Evolutionary conservation across 2,797 vertebrate genomes (phyloP).

Genomic region (Sebastes glaucus): DNA sequence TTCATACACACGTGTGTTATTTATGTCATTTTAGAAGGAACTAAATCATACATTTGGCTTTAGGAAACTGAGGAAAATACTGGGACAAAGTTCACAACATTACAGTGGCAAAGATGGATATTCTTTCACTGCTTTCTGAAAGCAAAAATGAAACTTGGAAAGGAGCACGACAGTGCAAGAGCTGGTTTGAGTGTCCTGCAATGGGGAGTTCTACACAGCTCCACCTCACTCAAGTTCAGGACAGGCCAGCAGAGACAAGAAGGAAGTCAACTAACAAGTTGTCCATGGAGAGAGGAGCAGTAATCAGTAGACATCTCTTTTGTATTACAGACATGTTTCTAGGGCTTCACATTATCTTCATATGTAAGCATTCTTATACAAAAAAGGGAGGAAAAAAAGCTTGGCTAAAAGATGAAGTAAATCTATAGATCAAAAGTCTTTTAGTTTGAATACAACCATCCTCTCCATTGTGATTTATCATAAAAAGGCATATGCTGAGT

Average conservation of each 20-base stretch:
- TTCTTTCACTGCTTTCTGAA: constrained; percentile 57
- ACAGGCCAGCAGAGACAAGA: constrained; percentile 55
- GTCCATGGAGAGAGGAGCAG: constrained; percentile 63
- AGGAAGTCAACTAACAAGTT: constrained; percentile 59
- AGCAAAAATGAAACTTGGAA: constrained; percentile 51
- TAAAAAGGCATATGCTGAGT: constrained; percentile 75
- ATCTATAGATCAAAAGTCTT: constrained; percentile 72
- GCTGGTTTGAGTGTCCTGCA: constrained; percentile 50
- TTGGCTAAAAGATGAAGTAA: constrained; percentile 75
- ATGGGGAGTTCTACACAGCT: constrained; percentile 26
- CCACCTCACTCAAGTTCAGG: constrained; percentile 58
- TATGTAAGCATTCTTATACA: constrained; percentile 78
- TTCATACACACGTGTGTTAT: constrained; percentile 42
- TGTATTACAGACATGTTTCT: constrained; percentile 75
- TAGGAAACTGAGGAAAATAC: constrained; percentile 39
- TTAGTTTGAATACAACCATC: constrained; percentile 67
- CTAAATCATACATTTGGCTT: constrained; percentile 63
- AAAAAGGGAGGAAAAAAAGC: constrained; percentile 58
- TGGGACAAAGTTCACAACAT: constrained; percentile 48
- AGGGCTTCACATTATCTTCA: constrained; percentile 87
- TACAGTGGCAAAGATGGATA: constrained; percentile 65
- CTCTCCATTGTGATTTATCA: constrained; percentile 68
- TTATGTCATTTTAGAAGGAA: constrained; percentile 25
- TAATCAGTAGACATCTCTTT: constrained; percentile 85
- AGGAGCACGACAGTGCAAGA: constrained; percentile 50